phyloP scores from a whole-genome alignment of 1,140 invertebrate genomes.

The Caenorhabditis latens region DNA sequence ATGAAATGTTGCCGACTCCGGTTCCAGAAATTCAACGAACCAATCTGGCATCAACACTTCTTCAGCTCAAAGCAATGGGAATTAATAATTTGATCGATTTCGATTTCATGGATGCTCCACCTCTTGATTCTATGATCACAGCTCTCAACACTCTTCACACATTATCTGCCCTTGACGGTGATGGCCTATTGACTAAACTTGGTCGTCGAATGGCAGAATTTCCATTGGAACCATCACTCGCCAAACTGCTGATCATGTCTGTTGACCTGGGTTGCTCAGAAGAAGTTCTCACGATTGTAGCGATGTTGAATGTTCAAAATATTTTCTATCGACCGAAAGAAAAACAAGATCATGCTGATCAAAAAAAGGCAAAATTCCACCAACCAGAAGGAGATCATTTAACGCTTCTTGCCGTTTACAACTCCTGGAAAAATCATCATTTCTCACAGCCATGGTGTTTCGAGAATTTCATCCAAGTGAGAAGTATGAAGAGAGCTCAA shows the following conservation, averaged over 20 bases:
- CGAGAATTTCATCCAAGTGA: slow-evolving; percentile 98
- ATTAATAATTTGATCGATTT: slow-evolving; percentile 99
- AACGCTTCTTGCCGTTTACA: slow-evolving; percentile 96
- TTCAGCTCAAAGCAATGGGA: slow-evolving; percentile 98
- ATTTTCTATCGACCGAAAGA: slow-evolving; percentile 94
- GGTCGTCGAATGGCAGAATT: slow-evolving; percentile 99
- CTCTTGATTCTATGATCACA: slow-evolving; percentile 94
- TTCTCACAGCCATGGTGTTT: slow-evolving; percentile 99
- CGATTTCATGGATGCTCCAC: slow-evolving; percentile 99
- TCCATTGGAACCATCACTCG: slow-evolving; percentile 96
- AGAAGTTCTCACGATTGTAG: slow-evolving; percentile 97
- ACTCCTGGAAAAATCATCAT: slow-evolving; percentile 99
- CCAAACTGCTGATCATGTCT: slow-evolving; percentile 99
- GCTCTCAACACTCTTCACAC: slow-evolving; percentile 97
- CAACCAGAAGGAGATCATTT: slow-evolving; percentile 98
- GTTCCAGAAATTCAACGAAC: slow-evolving; percentile 99
- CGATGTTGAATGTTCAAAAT: slow-evolving; percentile 98
- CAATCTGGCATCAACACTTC: slow-evolving; percentile 92
- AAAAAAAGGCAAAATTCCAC: slow-evolving; percentile 99
- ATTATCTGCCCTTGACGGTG: slow-evolving; percentile 94
- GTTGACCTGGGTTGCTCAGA: slow-evolving; percentile 98
- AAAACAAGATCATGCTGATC: slow-evolving; percentile 96
- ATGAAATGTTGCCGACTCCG: slow-evolving; percentile 97
- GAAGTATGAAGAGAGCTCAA: slow-evolving; percentile 95
- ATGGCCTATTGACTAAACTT: slow-evolving; percentile 91